phyloP scores from a whole-genome alignment of 2,888 invertebrate genomes.

The Aelia acuminata region DNA sequence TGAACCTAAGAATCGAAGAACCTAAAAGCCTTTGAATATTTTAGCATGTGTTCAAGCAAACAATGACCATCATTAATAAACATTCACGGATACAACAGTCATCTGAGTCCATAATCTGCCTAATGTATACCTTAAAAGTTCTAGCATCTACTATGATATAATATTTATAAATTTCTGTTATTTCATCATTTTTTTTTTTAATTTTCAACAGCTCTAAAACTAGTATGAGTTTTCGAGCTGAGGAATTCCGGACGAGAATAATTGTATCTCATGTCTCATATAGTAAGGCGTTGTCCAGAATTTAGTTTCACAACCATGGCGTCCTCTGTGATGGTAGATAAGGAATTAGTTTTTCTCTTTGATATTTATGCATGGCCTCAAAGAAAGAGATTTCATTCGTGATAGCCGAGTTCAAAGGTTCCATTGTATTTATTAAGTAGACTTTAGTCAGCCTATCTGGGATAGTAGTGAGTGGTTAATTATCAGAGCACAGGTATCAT shows the following conservation, averaged over 20 bases:
- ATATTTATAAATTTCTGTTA: not conserved
- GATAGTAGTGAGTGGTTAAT: not conserved
- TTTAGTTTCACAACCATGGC: conserved; percentile 44
- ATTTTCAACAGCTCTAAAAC: not conserved
- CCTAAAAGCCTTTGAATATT: not conserved
- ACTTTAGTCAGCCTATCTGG: not conserved
- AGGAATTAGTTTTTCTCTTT: conserved; percentile 34
- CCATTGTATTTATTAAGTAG: conserved; percentile 21
- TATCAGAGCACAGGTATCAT: not conserved
- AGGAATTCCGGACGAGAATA: conserved; percentile 39
- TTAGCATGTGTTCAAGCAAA: not conserved
- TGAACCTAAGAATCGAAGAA: not conserved
- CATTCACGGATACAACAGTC: not conserved
- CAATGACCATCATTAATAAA: conserved; percentile 15
- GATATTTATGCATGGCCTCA: conserved; percentile 38
- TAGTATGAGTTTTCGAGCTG: not conserved
- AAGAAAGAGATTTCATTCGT: conserved; percentile 17
- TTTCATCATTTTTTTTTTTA: not conserved
- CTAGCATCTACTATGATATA: not conserved
- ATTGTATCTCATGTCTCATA: conserved; percentile 22
- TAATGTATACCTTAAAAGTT: not conserved
- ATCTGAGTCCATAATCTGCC: not conserved
- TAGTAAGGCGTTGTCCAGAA: conserved; percentile 35
- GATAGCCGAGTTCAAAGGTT: conserved; percentile 36
- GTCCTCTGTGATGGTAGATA: conserved; percentile 42